Conservation (phyloP, 2,888 invertebrate genomes). For the Caenorhabditis zanzibari region DNA sequence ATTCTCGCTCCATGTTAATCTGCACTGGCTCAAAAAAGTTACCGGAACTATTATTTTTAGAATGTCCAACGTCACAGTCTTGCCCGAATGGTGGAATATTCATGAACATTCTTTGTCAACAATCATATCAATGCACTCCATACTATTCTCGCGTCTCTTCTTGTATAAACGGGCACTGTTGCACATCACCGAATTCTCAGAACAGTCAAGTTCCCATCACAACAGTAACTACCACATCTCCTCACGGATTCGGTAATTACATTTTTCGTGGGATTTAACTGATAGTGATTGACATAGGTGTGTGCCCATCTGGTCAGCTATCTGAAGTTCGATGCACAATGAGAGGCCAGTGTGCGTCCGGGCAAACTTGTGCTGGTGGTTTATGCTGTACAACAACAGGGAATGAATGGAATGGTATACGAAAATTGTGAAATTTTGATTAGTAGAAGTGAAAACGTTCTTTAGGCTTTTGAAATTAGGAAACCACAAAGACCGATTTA, state of each 20-base stretch:
- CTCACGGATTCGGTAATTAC: slow-evolving; percentile 58
- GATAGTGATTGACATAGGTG: slow-evolving; percentile 67
- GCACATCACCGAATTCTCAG: slow-evolving; percentile 71
- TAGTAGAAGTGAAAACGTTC: background rate
- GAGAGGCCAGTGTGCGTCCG: slow-evolving; percentile 75
- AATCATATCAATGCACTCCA: slow-evolving; percentile 77
- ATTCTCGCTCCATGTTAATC: too few species aligned
- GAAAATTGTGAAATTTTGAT: too few species aligned
- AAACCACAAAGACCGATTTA: background rate
- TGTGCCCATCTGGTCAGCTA: slow-evolving; percentile 79
- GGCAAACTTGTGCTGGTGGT: slow-evolving; percentile 80
- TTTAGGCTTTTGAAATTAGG: too few species aligned
- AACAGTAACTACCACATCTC: slow-evolving; percentile 43
- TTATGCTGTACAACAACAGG: slow-evolving; percentile 79
- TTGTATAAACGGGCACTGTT: slow-evolving; percentile 78
- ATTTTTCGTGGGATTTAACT: too few species aligned
- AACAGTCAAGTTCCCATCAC: slow-evolving; percentile 38
- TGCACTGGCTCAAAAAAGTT: too few species aligned
- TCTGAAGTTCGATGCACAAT: slow-evolving; percentile 79
- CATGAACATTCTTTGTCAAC: slow-evolving; percentile 75
- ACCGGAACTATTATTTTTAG: too few species aligned
- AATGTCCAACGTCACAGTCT: slow-evolving; percentile 46
- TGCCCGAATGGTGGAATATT: slow-evolving; percentile 78
- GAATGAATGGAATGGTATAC: slow-evolving; percentile 77
- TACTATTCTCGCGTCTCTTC: slow-evolving; percentile 75